Evolutionary conservation across 2,113 vertebrate species (phyloP).

Genomic region (Sclerurus mexicanus): DNA sequence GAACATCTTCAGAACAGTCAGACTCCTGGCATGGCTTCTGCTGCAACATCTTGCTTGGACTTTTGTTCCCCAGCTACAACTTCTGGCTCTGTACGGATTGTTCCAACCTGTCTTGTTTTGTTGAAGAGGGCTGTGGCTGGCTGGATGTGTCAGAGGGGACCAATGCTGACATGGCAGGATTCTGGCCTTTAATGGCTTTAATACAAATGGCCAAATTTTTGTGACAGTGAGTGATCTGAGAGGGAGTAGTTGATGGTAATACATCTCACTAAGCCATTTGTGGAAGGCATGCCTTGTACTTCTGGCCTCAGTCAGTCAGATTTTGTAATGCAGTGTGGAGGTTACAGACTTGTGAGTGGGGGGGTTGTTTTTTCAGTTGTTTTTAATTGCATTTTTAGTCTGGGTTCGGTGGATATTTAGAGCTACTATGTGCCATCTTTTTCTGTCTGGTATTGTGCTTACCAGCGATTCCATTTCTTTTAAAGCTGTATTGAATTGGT

Average conservation of each 20-base stretch:
- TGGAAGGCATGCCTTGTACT: background rate
- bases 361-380: background rate
- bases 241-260: background rate
- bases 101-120: background rate
- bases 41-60: background rate
- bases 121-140: background rate
- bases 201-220: background rate
- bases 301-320: accelerated
- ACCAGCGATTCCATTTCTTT: slow-evolving; percentile 16
- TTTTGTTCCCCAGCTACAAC: background rate
- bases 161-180: accelerated
- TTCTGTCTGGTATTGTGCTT: background rate
- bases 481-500: slow-evolving; percentile 42
- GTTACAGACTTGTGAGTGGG: background rate
- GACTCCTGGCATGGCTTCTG: background rate
- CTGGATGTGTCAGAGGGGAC: background rate
- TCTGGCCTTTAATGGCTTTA: background rate
- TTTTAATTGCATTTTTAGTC: background rate
- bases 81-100: background rate
- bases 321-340: background rate
- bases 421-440: background rate
- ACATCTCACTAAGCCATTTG: background rate
- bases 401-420: background rate
- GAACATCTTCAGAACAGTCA: background rate
- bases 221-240: background rate